These are phyloP conservation scores for Phyllotreta cruciferae DNA, from an alignment of 2,888 invertebrate species.

Conservation along the genomic window DNA sequence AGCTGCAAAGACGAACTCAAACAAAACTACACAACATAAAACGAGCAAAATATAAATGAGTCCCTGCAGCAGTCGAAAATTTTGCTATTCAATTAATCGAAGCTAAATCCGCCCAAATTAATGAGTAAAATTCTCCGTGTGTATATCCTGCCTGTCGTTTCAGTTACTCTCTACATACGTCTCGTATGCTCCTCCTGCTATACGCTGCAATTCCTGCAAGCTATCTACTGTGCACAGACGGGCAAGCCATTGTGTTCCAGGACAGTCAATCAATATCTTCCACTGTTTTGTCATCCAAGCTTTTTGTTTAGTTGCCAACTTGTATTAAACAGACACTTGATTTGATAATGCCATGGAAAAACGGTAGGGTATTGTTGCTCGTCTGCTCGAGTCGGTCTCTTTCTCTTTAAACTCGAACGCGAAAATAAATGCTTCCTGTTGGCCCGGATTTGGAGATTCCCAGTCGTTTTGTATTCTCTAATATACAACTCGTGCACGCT, in stretches of 20 bases:
- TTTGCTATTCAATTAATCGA: too few species aligned
- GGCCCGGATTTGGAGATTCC: too few species aligned
- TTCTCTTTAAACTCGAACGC: slow-evolving; percentile 10
- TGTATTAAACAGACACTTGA: slow-evolving; percentile 49
- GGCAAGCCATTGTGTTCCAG: slow-evolving; percentile 40
- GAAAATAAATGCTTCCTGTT: background rate
- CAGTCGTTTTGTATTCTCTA: too few species aligned
- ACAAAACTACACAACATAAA: too few species aligned
- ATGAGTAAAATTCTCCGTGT: too few species aligned
- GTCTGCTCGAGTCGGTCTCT: slow-evolving; percentile 16
- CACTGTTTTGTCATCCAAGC: slow-evolving; percentile 45
- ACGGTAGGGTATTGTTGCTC: slow-evolving; percentile 26
- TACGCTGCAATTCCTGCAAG: slow-evolving; percentile 7
- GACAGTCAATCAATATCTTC: slow-evolving; percentile 47
- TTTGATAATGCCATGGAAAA: slow-evolving; percentile 45
- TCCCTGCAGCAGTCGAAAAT: too few species aligned
- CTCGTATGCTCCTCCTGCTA: slow-evolving; percentile 29
- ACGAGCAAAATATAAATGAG: too few species aligned
- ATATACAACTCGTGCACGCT: too few species aligned
- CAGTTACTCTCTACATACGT: slow-evolving; percentile 29
- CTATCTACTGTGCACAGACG: slow-evolving; percentile 42
- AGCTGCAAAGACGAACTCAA: too few species aligned
- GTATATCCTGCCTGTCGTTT: too few species aligned
- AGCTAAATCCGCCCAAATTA: too few species aligned
- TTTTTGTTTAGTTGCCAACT: slow-evolving; percentile 51